Conservation (phyloP, 2,797 vertebrate genomes). For the Acrossocheilus wenchowensis region DNA sequence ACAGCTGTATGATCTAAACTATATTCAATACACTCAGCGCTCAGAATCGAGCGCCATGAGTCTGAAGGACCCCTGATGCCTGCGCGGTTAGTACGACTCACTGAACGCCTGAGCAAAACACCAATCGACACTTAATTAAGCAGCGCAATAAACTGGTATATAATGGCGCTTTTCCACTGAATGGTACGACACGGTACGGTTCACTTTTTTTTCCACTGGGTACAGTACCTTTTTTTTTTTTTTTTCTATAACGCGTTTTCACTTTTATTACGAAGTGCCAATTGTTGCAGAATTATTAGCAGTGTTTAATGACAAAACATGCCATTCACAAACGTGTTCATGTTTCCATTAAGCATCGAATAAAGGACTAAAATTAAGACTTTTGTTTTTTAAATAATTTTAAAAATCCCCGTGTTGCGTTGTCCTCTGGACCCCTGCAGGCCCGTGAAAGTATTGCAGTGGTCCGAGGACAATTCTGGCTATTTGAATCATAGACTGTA, state of each 20-base stretch:
- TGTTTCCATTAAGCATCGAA: background rate
- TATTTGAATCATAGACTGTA: background rate
- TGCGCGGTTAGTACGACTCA: background rate
- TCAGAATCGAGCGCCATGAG: conserved; percentile 69
- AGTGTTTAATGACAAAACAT: background rate
- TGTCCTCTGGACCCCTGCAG: background rate
- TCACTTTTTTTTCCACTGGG: too few species aligned
- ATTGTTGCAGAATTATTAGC: background rate
- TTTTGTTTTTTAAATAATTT: too few species aligned
- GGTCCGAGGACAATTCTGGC: too few species aligned
- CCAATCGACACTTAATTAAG: background rate
- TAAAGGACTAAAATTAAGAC: too few species aligned
- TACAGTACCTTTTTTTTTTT: too few species aligned
- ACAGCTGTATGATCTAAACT: background rate
- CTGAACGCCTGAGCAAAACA: conserved; percentile 65
- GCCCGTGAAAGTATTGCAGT: background rate
- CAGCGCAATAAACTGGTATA: background rate
- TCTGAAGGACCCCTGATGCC: conserved; percentile 54
- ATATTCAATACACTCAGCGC: conserved; percentile 37
- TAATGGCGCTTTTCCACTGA: background rate
- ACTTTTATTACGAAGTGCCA: background rate
- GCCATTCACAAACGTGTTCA: background rate
- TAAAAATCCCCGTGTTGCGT: too few species aligned
- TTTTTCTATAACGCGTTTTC: too few species aligned
- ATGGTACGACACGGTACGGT: too few species aligned